Base-by-base conservation (phyloP, 2,113 vertebrate genomes). In the Forbesichthys papilliferus region DNA sequence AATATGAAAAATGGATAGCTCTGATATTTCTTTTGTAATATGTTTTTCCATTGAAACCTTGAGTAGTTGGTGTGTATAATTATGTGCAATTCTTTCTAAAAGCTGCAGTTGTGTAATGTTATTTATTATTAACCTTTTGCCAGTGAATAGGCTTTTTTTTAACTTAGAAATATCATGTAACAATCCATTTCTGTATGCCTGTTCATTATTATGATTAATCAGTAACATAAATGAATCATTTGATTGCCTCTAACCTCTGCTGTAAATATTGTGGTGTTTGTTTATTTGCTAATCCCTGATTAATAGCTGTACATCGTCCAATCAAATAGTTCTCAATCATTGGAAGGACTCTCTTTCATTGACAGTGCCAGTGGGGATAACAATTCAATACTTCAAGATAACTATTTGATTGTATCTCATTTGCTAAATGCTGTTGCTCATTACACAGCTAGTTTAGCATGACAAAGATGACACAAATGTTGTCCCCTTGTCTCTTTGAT, bases 71-170 rank as follows among this genome's bases (percentile, higher is more conserved):
- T 82, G 62, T 71, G 54, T 81, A 80, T 86, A 65, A 83, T 87
- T 80, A 82, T 88, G 36, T 42, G 36, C 36, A 81, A 87, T 86
- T 83, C 70, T 76, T 81, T 71, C 78, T 71, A 66, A 18, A 56
- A 18, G 56, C 33, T 75, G 63, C 75, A 83, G 77, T 77, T 70
- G 77, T 85, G 86, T 86, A 79, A 71, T 74, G 68, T 78, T 80
- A 91, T 91, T 90, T 91, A 91, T 91, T 91, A 84, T 81, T 18
- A 71, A 80, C 79, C 61, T 78, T 87, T 86, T 82, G 78, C 76
- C 84, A 88, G 85, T 87, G 68, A 86, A 71, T 59, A 74, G 61
- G 62, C 68, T 56, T 12, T 82, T 77, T 67, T 77, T 86, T 69
- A 75, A 69, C 73, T 84, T 81, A 74, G 51, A 74, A 64, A 86